phyloP scores from a whole-genome alignment of 1,140 invertebrate genomes.

The Heliconius hewitsoni region DNA sequence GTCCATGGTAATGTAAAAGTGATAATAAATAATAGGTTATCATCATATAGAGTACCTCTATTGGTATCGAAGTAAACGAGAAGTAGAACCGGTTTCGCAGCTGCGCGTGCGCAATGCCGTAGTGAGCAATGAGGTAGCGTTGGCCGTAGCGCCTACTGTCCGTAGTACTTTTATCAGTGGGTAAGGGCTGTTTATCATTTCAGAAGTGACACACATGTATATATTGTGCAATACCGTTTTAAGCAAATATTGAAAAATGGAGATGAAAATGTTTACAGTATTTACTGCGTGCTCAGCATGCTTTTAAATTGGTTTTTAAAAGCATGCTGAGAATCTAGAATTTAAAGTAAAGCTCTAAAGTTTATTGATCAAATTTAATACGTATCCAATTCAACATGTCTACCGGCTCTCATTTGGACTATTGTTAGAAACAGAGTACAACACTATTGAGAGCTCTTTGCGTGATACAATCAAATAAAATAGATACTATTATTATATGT shows the following conservation, averaged over 20 bases:
- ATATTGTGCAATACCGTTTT: too few species aligned
- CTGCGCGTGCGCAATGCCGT: slow-evolving; percentile 56
- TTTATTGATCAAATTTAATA: not conserved
- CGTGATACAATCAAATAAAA: slow-evolving; percentile 15
- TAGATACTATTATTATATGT: not conserved
- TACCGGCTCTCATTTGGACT: not conserved
- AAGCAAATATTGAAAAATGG: too few species aligned
- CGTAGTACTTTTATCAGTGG: slow-evolving; percentile 28
- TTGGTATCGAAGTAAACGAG: slow-evolving; percentile 31
- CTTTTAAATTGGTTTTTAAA: too few species aligned
- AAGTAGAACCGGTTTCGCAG: slow-evolving; percentile 52
- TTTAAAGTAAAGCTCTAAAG: not conserved
- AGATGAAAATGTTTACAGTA: not conserved
- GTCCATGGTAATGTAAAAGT: not conserved
- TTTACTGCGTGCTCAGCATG: too few species aligned
- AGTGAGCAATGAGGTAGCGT: slow-evolving; percentile 31
- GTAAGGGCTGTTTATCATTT: not conserved
- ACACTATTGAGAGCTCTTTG: not conserved
- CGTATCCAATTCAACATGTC: not conserved
- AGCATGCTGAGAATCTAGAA: not conserved
- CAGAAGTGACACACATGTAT: too few species aligned
- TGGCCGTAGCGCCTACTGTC: slow-evolving; percentile 31
- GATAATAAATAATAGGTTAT: slow-evolving; percentile 14
- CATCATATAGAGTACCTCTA: not conserved
- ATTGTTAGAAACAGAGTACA: not conserved